Evolutionary conservation across 1,140 invertebrate species (phyloP).

Genomic region (Doryteuthis pealeii): DNA sequence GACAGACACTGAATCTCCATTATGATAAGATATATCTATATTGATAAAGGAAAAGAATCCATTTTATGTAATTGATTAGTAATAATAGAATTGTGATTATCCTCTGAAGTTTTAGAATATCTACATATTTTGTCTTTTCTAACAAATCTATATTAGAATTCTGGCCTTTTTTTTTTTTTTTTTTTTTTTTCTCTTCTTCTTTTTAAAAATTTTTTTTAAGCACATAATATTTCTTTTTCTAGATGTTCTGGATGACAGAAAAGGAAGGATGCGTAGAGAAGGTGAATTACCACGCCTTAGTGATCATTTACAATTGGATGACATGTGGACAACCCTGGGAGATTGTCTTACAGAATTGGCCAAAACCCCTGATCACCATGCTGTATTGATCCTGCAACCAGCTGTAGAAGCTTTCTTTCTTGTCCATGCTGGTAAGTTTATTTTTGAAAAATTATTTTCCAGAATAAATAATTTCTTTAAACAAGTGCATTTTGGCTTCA

Average conservation of each 20-base stretch:
- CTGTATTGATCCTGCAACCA: conserved; percentile 87
- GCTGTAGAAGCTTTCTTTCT: conserved; percentile 91
- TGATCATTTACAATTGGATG: conserved; percentile 67
- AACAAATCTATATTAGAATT: too few relatives aligned
- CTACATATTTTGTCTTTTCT: too few relatives aligned
- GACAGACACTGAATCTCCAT: too few relatives aligned
- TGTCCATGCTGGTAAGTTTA: conserved; percentile 70
- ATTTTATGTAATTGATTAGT: too few relatives aligned
- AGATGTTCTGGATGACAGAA: background rate
- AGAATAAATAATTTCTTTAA: background rate
- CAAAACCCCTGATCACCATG: conserved; percentile 88
- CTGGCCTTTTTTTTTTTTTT: too few relatives aligned
- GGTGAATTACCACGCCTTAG: conserved; percentile 68
- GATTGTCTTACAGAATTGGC: conserved; percentile 80
- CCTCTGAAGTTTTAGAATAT: too few relatives aligned
- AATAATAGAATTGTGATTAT: too few relatives aligned
- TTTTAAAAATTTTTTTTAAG: too few relatives aligned
- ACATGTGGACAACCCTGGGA: conserved; percentile 81
- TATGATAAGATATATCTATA: too few relatives aligned
- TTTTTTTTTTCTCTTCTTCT: too few relatives aligned
- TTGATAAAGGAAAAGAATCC: too few relatives aligned
- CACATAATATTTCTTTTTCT: too few relatives aligned
- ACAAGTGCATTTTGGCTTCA: background rate
- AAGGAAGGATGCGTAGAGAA: background rate
- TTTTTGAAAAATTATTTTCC: background rate